Evolutionary conservation across 2,797 vertebrate species (phyloP).

Genomic region (Oreortyx pictus): DNA sequence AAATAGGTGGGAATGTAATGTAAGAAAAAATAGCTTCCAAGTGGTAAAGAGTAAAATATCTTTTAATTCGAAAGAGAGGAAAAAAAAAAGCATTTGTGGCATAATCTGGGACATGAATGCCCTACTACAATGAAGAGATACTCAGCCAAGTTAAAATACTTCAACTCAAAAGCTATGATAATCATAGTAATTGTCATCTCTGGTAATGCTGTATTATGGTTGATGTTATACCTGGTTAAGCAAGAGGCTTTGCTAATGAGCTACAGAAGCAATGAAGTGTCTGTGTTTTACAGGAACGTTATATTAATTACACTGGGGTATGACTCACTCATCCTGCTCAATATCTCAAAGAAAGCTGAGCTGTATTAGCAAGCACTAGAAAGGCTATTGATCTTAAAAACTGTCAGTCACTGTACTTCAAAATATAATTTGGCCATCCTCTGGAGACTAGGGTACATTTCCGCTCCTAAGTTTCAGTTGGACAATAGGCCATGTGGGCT

Average conservation of each 20-base stretch:
- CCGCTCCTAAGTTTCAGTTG: not conserved
- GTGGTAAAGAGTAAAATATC: not conserved
- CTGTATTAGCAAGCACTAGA: not conserved
- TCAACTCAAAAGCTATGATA: not conserved
- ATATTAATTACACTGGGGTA: not conserved
- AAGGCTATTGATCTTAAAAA: not conserved
- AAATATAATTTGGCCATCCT: not conserved
- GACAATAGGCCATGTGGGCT: not conserved
- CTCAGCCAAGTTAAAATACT: not conserved
- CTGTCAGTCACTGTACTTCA: not conserved
- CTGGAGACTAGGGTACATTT: not conserved
- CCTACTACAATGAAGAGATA: not conserved
- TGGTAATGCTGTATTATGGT: not conserved
- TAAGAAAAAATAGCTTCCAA: not conserved
- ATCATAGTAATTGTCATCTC: not conserved
- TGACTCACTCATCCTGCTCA: not conserved
- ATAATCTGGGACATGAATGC: not conserved
- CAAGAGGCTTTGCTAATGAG: not conserved
- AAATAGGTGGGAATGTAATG: not conserved
- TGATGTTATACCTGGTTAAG: not conserved
- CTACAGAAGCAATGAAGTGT: not conserved
- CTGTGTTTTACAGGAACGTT: not conserved
- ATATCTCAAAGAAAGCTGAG: not conserved
- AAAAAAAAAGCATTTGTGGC: not conserved
- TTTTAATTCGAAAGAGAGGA: not conserved